A percentile compares a stretch with the other conserved stretches of the same genome.
These are phyloP conservation scores for Gerris buenoi DNA, from an alignment of 1,140 invertebrate genomes.

Conservation along the genomic window DNA sequence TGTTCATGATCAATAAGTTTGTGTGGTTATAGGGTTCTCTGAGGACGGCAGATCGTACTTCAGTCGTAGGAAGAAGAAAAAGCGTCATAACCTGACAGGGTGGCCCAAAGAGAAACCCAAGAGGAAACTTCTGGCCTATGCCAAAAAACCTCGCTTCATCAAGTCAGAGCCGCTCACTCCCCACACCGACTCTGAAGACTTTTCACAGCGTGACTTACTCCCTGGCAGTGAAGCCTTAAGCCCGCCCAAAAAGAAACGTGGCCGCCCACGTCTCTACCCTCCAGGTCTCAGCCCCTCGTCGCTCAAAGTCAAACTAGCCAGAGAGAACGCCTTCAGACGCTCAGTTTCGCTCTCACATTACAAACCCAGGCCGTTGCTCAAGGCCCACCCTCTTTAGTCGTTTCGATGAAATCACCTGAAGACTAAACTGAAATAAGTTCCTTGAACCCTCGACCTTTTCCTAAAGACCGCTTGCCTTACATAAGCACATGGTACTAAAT, in stretches of 20 bases:
- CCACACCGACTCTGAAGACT: background rate
- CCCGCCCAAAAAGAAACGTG: background rate
- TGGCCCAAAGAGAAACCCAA: conserved; percentile 14
- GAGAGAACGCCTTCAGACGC: background rate
- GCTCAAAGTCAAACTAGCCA: background rate
- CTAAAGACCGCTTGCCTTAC: no score
- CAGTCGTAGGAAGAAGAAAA: conserved; percentile 8
- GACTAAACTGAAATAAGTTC: no score
- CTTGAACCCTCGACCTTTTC: no score
- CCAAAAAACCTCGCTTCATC: background rate
- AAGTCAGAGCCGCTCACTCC: background rate
- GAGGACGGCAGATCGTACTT: conserved; percentile 10
- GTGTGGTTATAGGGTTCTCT: conserved; percentile 9
- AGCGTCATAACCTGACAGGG: conserved; percentile 14
- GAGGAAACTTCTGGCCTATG: background rate
- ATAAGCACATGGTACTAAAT: no score
- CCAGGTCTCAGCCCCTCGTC: background rate
- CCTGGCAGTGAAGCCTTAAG: background rate
- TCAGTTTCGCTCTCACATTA: background rate
- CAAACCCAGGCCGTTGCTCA: background rate
- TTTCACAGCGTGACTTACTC: background rate
- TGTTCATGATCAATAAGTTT: no score
- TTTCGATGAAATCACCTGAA: no score
- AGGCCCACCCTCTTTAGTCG: background rate
- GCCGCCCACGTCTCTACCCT: background rate